Evolutionary conservation across 2,113 vertebrate genomes (phyloP), one percentile per base, ranked within the genome.

Genomic region (Petroica traversi): DNA sequence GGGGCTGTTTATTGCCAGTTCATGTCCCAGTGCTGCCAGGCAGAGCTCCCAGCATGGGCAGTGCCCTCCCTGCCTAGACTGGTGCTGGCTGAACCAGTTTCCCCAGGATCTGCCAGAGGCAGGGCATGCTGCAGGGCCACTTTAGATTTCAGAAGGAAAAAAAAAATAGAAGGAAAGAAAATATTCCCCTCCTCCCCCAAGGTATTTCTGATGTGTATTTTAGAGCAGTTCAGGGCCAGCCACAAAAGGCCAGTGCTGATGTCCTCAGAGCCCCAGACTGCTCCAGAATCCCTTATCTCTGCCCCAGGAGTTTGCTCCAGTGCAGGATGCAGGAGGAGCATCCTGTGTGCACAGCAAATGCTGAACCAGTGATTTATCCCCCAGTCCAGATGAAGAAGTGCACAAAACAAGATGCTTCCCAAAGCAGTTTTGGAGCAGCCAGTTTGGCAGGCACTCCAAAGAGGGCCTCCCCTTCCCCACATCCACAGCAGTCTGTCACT

Each of bases 351-450:
- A 7, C 66, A 52, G 24, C 24, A 48, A 66, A 52, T 4, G n/a
- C 78, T 41, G 64, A 58, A 58, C 51, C 61, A 55, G 49, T 2
- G 2, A 81, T 89, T 85, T 40, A 23, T 31, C 51, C 59, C 77
- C 69, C 1, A 2, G 66, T 51, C 46, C 0, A 0, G 58, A 13
- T 0, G 0, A 19, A 62, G 24, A 73, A 83, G 34, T 1, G 14
- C 41, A 38, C 29, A 48, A 19, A 84, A 19, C 25, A 40, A n/a
- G 36, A 43, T 1, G 0, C n/a, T 48, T 25, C 54, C 43, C 68
- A 51, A 51, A 45, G 52, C 22, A 22, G 19, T 28, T 80, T 48
- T 33, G 31, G 49, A 89, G 90, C 3, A n/a, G 84, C 22, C 54
- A 36, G 40, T 29, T 33, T 0, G 1, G 43, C 48, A 45, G 45